These are phyloP conservation scores for Amaurobius ferox DNA, from an alignment of 2,888 invertebrate genomes.

Conservation along the genomic window DNA sequence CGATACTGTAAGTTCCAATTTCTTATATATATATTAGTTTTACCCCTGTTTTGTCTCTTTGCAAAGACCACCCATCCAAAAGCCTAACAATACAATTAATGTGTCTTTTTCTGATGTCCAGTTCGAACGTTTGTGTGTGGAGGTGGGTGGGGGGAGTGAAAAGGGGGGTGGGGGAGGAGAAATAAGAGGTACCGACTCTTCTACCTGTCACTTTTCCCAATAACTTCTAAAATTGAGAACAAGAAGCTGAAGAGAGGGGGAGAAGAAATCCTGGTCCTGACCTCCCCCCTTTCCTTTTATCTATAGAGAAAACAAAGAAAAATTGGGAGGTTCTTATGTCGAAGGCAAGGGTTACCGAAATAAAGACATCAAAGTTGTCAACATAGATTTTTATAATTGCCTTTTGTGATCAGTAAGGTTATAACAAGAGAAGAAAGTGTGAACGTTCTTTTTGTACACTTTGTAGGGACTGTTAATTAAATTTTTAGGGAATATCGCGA, in stretches of 20 bases:
- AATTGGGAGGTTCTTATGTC: conserved; percentile 51
- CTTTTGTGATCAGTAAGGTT: background rate
- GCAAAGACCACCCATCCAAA: conserved; percentile 63
- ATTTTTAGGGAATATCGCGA: no score
- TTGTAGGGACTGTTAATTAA: no score
- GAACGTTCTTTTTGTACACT: background rate
- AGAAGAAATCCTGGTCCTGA: conserved; percentile 10
- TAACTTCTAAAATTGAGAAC: conserved; percentile 73
- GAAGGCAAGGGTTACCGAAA: conserved; percentile 53
- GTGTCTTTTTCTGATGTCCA: conserved; percentile 69
- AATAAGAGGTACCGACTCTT: conserved; percentile 61
- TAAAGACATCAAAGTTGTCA: background rate
- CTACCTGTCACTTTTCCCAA: conserved; percentile 72
- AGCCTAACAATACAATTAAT: conserved; percentile 72
- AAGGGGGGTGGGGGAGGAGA: conserved; percentile 16
- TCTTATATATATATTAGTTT: conserved; percentile 69
- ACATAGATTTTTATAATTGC: background rate
- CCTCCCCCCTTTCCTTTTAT: conserved; percentile 1
- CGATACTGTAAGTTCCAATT: conserved; percentile 60
- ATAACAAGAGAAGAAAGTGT: background rate
- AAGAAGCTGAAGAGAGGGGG: conserved; percentile 43
- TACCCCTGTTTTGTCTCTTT: conserved; percentile 48
- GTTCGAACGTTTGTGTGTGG: conserved; percentile 30
- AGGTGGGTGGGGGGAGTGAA: conserved; percentile 34
- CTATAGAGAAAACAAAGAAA: conserved; percentile 43